A percentile compares a stretch with the other conserved stretches of the same genome.
Evolutionary conservation across 1,140 invertebrate genomes (phyloP).

Genomic region (Popillia japonica): DNA sequence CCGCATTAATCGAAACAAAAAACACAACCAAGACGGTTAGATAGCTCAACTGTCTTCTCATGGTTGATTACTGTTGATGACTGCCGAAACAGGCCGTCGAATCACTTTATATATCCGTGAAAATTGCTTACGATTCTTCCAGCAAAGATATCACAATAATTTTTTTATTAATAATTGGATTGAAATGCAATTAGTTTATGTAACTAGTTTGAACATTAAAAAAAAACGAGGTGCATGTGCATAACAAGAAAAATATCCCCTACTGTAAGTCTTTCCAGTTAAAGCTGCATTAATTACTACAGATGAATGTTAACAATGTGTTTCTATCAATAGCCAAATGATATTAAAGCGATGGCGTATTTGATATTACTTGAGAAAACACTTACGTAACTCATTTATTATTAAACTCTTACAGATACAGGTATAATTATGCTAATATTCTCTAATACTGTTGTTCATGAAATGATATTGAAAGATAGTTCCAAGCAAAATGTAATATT

Average conservation of each 20-base stretch:
- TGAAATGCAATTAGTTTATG: neutral
- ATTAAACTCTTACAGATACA: neutral
- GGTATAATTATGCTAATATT: constrained; percentile 21
- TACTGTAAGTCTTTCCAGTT: neutral
- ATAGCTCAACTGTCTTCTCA: neutral
- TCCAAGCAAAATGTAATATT: neutral
- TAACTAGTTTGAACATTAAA: neutral
- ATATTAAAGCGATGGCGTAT: neutral
- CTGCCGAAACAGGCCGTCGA: neutral
- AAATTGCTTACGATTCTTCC: neutral
- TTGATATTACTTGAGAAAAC: neutral
- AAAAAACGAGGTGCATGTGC: neutral
- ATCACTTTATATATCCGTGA: neutral
- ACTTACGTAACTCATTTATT: constrained; percentile 9
- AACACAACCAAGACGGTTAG: neutral
- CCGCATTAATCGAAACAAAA: neutral
- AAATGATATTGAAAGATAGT: neutral
- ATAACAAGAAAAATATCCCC: neutral
- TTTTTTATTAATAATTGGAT: constrained; percentile 12
- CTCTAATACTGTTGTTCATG: neutral
- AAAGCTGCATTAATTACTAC: neutral
- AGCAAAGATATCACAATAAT: neutral
- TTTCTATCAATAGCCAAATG: neutral
- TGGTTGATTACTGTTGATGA: constrained; percentile 14
- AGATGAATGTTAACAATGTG: neutral